phyloP scores from a whole-genome alignment of 2,113 vertebrate genomes.

The Mirza zaza region DNA sequence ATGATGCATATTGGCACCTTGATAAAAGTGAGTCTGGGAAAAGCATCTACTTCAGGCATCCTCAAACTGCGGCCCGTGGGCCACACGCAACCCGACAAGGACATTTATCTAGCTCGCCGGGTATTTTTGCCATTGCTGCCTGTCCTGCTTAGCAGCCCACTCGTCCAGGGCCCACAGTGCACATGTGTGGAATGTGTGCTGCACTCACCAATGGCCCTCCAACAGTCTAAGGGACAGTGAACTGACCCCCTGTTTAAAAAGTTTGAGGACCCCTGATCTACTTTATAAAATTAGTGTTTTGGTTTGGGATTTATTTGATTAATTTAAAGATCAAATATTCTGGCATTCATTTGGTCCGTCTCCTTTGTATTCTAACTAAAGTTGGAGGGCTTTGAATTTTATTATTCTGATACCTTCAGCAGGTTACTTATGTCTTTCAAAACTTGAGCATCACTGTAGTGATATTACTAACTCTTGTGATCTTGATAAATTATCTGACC shows the following conservation, averaged over 20 bases:
- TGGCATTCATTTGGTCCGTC: constrained; percentile 44
- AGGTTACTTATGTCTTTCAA: constrained; percentile 52
- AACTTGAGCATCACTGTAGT: constrained; percentile 30
- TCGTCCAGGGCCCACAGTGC: no score
- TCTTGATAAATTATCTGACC: constrained; percentile 37
- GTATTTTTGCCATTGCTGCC: no score
- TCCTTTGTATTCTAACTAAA: constrained; percentile 52
- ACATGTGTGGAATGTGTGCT: no score
- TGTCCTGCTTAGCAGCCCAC: no score
- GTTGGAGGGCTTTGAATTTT: constrained; percentile 60
- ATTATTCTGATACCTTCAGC: constrained; percentile 24
- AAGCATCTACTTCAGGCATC: not conserved
- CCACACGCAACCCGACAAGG: no score
- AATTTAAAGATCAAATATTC: constrained; percentile 49
- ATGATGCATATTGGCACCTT: constrained; percentile 1
- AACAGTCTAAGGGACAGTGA: no score
- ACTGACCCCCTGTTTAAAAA: no score
- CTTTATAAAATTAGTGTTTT: constrained; percentile 53
- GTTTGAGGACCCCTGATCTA: no score
- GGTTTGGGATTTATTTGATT: constrained; percentile 48
- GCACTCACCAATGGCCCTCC: no score
- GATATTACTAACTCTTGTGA: constrained; percentile 29
- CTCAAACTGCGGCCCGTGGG: no score
- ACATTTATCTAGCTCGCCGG: no score
- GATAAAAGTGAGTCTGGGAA: constrained; percentile 51